phyloP scores from a whole-genome alignment of 2,888 invertebrate genomes.

The Acanthosepion pharaonis region DNA sequence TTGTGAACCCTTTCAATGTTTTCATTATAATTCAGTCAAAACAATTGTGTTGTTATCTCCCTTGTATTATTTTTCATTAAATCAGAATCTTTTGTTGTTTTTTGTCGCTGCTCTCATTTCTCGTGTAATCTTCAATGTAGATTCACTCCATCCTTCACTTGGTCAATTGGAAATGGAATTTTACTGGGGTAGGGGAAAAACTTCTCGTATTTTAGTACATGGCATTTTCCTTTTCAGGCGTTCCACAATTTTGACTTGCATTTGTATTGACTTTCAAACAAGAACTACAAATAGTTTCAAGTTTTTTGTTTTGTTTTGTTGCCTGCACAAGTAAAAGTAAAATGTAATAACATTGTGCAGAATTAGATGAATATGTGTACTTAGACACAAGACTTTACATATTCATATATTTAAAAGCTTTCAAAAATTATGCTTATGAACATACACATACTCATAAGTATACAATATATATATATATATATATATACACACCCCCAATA shows the following conservation, averaged over 20 bases:
- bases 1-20: neutral
- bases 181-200: neutral
- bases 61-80: neutral
- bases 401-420: neutral
- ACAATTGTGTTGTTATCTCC: neutral
- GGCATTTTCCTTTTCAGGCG: neutral
- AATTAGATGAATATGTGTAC: neutral
- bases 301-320: neutral
- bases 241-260: neutral
- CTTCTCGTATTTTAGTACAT: neutral
- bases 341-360: neutral
- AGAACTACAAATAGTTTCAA: slow-evolving; percentile 33
- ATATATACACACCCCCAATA: neutral
- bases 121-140: neutral
- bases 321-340: neutral
- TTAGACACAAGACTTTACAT: neutral
- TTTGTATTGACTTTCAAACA: neutral
- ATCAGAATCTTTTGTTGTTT: neutral
- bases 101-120: neutral
- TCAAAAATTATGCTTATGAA: neutral
- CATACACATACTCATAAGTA: neutral
- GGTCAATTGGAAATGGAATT: slow-evolving; percentile 1
- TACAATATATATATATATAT: too few relatives aligned
- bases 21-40: neutral
- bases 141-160: neutral